Evolutionary conservation across 2,797 vertebrate genomes (phyloP).

Genomic region (Todus mexicanus): DNA sequence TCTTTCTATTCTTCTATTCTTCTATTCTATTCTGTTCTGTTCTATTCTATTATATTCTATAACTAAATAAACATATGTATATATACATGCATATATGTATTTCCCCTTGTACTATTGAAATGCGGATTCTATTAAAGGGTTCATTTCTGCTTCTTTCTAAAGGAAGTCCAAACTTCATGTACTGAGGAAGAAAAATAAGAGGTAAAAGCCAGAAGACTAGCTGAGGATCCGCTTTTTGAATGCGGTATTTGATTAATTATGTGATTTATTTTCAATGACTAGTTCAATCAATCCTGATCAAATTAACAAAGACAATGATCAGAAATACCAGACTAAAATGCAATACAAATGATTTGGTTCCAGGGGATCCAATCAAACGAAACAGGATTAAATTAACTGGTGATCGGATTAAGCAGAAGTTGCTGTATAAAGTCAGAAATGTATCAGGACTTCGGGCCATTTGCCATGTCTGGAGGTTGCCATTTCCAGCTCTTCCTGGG

Average conservation of each 20-base stretch:
- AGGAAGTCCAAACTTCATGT: not conserved
- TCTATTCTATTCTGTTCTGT: not conserved
- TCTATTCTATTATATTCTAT: not conserved
- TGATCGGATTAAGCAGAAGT: conserved; percentile 70
- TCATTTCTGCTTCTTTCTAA: not conserved
- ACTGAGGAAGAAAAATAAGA: not conserved
- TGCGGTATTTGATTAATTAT: conserved; percentile 61
- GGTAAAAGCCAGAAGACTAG: not conserved
- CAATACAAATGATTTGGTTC: conserved; percentile 74
- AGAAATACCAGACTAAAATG: conserved; percentile 60
- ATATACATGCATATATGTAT: not conserved
- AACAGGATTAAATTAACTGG: conserved; percentile 74
- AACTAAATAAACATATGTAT: not conserved
- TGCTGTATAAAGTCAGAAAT: conserved; percentile 36
- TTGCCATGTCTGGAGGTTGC: not conserved
- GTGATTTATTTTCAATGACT: conserved; percentile 56
- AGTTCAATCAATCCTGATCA: conserved; percentile 56
- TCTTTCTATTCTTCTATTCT: not conserved
- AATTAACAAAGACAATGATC: conserved; percentile 76
- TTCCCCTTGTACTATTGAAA: not conserved
- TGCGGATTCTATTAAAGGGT: not conserved
- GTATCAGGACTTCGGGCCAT: not conserved
- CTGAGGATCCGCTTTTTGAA: conserved; percentile 2
- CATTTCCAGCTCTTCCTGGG: not conserved
- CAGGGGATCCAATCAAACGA: conserved; percentile 71